Conservation (phyloP, 1,140 invertebrate genomes). For the Meloidogyne floridensis region DNA sequence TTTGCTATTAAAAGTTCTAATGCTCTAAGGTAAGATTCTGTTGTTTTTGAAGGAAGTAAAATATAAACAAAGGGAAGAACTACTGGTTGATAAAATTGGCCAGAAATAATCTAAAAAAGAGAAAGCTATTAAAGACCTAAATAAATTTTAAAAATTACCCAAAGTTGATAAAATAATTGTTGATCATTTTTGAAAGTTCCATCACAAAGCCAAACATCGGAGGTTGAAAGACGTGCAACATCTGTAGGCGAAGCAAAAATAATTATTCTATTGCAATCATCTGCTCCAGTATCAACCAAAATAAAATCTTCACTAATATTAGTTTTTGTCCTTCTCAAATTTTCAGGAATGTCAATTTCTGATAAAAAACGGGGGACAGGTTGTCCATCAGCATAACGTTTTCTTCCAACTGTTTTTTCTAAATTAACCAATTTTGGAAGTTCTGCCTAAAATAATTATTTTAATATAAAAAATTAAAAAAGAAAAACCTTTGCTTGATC, state of each 20-base stretch:
- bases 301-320: slow-evolving; percentile 13
- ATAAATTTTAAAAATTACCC: slow-evolving; percentile 9
- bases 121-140: background rate
- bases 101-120: background rate
- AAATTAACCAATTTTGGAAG: slow-evolving; percentile 26
- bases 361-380: slow-evolving; percentile 5
- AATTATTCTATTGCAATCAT: slow-evolving; percentile 15
- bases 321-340: background rate
- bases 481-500: slow-evolving; percentile 18
- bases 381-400: background rate
- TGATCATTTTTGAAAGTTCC: slow-evolving; percentile 25
- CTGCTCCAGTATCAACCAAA: background rate
- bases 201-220: slow-evolving; percentile 15
- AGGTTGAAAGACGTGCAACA: slow-evolving; percentile 11
- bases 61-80: slow-evolving; percentile 17
- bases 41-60: slow-evolving; percentile 11
- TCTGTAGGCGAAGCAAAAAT: slow-evolving; percentile 4
- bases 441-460: background rate
- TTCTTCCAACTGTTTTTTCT: slow-evolving; percentile 19
- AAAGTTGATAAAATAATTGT: slow-evolving; percentile 5
- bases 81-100: slow-evolving; percentile 1
- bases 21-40: background rate
- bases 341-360: slow-evolving; percentile 17
- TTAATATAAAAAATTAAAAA: background rate
- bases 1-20: background rate